Percentiles rank a stretch among this genome's conserved stretches.
Conservation (phyloP, 2,797 vertebrate genomes). For the Artibeus jamaicensis region DNA sequence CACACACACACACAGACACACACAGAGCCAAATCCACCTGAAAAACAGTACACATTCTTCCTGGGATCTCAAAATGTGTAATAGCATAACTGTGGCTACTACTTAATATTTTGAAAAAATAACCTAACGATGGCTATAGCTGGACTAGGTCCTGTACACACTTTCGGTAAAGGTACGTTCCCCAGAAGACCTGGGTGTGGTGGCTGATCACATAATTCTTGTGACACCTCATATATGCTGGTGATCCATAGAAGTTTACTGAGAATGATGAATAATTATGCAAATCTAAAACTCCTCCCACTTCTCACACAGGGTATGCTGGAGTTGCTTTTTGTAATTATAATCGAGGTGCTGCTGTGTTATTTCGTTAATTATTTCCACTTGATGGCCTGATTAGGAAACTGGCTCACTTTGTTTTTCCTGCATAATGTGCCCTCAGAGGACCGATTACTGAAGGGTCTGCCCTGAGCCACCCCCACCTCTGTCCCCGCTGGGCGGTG, state of each 20-base stretch:
- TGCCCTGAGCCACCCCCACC: too few relatives aligned
- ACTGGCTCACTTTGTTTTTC: not conserved
- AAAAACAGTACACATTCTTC: not conserved
- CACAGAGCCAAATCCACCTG: not conserved
- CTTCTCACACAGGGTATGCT: not conserved
- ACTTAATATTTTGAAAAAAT: not conserved
- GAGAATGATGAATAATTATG: conserved; percentile 34
- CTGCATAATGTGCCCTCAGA: not conserved
- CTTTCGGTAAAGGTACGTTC: not conserved
- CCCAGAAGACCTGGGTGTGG: not conserved
- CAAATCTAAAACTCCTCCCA: not conserved
- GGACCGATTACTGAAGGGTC: not conserved
- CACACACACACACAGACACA: not conserved
- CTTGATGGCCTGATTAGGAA: conserved; percentile 44
- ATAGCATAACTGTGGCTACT: not conserved
- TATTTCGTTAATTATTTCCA: conserved; percentile 62
- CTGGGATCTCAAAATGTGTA: not conserved
- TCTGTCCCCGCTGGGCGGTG: not conserved
- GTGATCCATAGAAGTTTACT: not conserved
- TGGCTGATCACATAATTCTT: not conserved
- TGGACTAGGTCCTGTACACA: not conserved
- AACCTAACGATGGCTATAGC: not conserved
- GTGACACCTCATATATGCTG: not conserved
- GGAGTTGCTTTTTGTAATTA: conserved; percentile 35
- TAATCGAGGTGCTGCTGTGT: not conserved